Conservation (phyloP, 1,140 invertebrate species). For the Scaptodrosophila lebanonensis region DNA sequence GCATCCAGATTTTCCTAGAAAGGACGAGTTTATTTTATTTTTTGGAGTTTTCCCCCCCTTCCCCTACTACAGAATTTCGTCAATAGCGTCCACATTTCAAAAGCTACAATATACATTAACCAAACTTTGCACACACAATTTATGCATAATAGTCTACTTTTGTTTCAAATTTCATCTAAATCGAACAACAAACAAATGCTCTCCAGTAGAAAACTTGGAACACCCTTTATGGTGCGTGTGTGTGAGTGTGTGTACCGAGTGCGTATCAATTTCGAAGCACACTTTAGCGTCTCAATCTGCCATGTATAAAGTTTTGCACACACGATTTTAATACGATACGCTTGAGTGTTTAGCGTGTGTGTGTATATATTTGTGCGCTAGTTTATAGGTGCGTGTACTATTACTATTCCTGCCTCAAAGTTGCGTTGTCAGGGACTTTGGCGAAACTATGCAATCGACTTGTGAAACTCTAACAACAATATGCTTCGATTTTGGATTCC, state of each 20-base stretch:
- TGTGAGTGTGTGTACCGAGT: slow-evolving; percentile 13
- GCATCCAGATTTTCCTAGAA: no score
- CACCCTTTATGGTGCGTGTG: slow-evolving; percentile 2
- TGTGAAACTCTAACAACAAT: slow-evolving; percentile 54
- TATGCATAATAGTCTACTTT: no score
- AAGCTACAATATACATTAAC: no score
- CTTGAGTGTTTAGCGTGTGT: slow-evolving; percentile 20
- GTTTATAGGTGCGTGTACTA: background rate
- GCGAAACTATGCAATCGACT: slow-evolving; percentile 63
- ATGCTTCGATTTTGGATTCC: no score
- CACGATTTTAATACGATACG: slow-evolving; percentile 61
- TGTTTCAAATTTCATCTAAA: no score
- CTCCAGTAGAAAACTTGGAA: no score
- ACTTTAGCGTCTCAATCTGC: slow-evolving; percentile 70
- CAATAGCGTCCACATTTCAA: no score
- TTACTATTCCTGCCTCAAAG: slow-evolving; percentile 50
- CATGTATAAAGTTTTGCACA: slow-evolving; percentile 56
- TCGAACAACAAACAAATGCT: no score
- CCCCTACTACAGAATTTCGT: no score
- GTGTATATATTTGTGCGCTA: slow-evolving; percentile 25
- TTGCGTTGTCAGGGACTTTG: slow-evolving; percentile 40
- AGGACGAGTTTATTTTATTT: no score
- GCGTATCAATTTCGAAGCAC: slow-evolving; percentile 60
- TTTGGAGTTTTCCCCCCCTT: no score
- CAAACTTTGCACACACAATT: no score